These are phyloP conservation scores for Lasiurus cinereus DNA, from an alignment of 2,113 vertebrate genomes.

Conservation along the genomic window DNA sequence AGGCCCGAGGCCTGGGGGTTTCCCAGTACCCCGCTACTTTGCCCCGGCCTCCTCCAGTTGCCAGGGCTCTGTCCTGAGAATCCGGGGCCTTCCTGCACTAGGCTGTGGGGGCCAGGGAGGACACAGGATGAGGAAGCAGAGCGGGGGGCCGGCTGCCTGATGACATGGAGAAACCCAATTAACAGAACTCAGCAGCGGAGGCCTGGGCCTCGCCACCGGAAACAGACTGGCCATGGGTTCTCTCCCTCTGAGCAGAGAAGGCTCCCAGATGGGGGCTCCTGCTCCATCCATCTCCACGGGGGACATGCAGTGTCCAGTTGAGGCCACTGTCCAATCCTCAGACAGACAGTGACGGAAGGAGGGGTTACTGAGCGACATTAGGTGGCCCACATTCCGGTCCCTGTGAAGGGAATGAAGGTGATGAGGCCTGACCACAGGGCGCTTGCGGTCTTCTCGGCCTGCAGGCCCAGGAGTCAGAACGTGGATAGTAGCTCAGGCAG, in stretches of 20 bases:
- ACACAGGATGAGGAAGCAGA: neutral
- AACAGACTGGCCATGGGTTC: neutral
- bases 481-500: neutral
- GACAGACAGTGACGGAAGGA: neutral
- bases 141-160: neutral
- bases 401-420: neutral
- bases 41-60: conserved; percentile 66
- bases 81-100: neutral
- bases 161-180: neutral
- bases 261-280: neutral
- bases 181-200: neutral
- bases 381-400: neutral
- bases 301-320: neutral
- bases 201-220: neutral
- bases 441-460: neutral
- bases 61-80: conserved; percentile 28
- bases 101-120: neutral
- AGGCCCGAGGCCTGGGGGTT: conserved; percentile 30
- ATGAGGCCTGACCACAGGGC: conserved; percentile 24
- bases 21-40: conserved; percentile 67
- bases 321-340: neutral
- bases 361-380: neutral
- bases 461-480: neutral
- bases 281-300: neutral
- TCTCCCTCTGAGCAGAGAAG: conserved; percentile 33